Conservation (phyloP, 2,888 invertebrate genomes). For the Siphonodentalium dalli region DNA sequence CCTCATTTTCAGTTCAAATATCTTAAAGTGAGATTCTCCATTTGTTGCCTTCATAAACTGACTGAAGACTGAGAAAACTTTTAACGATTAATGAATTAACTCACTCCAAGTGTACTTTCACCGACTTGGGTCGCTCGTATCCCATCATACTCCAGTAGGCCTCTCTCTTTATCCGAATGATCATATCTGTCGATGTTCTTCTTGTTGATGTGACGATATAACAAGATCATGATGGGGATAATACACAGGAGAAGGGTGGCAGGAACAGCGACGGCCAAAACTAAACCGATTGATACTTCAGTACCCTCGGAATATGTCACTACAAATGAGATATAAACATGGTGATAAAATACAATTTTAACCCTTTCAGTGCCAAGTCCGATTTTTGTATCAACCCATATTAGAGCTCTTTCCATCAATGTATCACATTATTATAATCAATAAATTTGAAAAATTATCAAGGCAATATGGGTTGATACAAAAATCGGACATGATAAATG, state of each 20-base stretch:
- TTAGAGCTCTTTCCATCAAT: too few species aligned
- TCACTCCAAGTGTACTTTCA: slow-evolving; percentile 51
- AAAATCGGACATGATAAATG: background rate
- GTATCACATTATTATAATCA: too few species aligned
- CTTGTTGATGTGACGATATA: slow-evolving; percentile 35
- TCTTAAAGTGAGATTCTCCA: too few species aligned
- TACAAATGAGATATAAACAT: slow-evolving; percentile 7
- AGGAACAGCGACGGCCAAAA: slow-evolving; percentile 35
- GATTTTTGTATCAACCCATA: too few species aligned
- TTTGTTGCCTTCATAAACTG: too few species aligned
- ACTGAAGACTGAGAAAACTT: background rate
- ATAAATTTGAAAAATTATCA: too few species aligned
- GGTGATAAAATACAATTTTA: too few species aligned
- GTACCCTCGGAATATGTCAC: slow-evolving; percentile 3
- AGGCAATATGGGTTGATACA: too few species aligned
- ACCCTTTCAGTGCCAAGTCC: too few species aligned
- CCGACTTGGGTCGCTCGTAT: slow-evolving; percentile 52
- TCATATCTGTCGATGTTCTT: slow-evolving; percentile 37
- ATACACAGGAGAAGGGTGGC: slow-evolving; percentile 27
- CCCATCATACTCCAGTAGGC: slow-evolving; percentile 43
- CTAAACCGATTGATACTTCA: slow-evolving; percentile 16
- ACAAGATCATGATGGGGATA: slow-evolving; percentile 26
- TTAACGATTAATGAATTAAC: background rate
- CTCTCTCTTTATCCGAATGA: slow-evolving; percentile 32
- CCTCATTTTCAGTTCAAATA: too few species aligned